These are phyloP conservation scores for Biston stratarius DNA, from an alignment of 2,888 invertebrate species.

Conservation along the genomic window DNA sequence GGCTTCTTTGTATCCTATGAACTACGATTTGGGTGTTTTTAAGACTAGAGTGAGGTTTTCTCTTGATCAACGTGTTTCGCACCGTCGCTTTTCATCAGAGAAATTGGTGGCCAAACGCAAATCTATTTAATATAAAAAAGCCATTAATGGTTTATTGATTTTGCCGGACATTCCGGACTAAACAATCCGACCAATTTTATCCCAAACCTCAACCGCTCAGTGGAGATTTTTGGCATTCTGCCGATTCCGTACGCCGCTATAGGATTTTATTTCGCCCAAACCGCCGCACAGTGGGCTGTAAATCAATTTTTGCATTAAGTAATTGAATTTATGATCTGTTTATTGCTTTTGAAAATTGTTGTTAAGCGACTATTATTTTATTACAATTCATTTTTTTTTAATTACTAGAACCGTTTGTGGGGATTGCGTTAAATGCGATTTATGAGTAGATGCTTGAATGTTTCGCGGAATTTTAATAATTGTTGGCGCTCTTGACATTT, in stretches of 20 bases:
- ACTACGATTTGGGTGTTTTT: no score
- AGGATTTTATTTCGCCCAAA: constrained; percentile 73
- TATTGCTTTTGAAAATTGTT: constrained; percentile 79
- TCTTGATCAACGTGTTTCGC: no score
- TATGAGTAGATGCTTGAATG: constrained; percentile 8
- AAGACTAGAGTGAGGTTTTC: no score
- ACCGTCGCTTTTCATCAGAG: no score
- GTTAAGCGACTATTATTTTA: constrained; percentile 73
- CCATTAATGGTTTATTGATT: no score
- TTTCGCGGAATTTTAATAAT: constrained; percentile 10
- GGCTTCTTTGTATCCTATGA: no score
- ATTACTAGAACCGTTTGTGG: constrained; percentile 30
- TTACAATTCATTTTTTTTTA: constrained; percentile 50
- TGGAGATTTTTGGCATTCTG: constrained; percentile 73
- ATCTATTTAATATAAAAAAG: no score
- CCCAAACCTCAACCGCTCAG: constrained; percentile 58
- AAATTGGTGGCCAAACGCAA: no score
- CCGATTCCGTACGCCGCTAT: constrained; percentile 66
- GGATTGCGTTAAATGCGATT: constrained; percentile 11
- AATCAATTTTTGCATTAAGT: constrained; percentile 84
- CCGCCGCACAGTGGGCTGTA: constrained; percentile 62
- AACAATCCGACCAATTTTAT: neutral
- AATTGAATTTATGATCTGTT: constrained; percentile 83
- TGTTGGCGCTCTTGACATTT: constrained; percentile 7
- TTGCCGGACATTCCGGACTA: neutral